A percentile compares a stretch with the other conserved stretches of the same genome.
These are phyloP conservation scores for Silurus asotus DNA, from an alignment of 2,113 vertebrate genomes.

Conservation along the genomic window DNA sequence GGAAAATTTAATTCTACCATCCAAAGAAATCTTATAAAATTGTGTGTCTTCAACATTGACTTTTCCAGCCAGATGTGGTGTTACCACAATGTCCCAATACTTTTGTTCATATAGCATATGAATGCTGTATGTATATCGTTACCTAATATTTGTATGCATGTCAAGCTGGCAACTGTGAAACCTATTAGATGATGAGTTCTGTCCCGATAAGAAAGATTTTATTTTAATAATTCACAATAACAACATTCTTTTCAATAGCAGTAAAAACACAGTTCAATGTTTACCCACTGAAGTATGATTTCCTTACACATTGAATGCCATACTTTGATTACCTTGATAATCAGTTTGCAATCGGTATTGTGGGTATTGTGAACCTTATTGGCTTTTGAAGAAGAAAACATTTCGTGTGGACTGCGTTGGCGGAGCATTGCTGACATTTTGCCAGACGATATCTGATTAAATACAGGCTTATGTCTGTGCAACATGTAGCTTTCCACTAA, in stretches of 20 bases:
- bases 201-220: neutral
- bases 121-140: neutral
- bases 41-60: too few relatives aligned
- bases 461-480: neutral
- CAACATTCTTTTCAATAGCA: neutral
- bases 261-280: neutral
- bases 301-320: neutral
- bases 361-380: neutral
- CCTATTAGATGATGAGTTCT: neutral
- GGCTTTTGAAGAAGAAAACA: neutral
- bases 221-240: neutral
- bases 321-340: neutral
- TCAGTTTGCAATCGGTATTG: neutral
- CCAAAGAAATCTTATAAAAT: too few relatives aligned
- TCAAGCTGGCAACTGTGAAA: neutral
- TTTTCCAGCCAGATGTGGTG: too few relatives aligned
- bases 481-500: neutral
- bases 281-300: neutral
- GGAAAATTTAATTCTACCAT: too few relatives aligned
- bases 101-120: too few relatives aligned
- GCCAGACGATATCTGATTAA: neutral
- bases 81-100: too few relatives aligned
- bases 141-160: neutral
- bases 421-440: neutral
- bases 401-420: neutral